Percentiles rank a stretch among this genome's conserved stretches.
Conservation (phyloP, 2,113 vertebrate species). For the Mustelus asterias region DNA sequence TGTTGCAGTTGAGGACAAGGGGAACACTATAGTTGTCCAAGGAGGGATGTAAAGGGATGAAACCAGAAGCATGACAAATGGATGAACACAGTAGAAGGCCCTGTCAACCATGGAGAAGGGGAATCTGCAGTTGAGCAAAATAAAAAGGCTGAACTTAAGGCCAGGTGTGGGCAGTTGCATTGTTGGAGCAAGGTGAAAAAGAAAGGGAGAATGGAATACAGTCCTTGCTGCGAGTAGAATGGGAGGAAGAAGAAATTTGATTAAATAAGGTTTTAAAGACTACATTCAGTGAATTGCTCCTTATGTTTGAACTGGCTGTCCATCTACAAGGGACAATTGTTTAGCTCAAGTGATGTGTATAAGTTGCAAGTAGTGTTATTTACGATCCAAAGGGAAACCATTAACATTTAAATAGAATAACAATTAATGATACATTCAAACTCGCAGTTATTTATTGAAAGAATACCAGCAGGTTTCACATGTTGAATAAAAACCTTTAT, state of each 20-base stretch:
- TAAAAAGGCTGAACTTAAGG: neutral
- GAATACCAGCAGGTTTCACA: no score
- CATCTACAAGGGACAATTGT: no score
- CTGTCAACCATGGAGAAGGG: neutral
- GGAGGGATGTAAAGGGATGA: neutral
- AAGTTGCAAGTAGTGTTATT: no score
- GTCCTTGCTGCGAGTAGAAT: neutral
- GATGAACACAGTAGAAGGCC: no score
- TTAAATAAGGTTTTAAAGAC: neutral
- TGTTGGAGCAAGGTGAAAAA: neutral
- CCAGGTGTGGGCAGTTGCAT: neutral
- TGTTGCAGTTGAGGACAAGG: neutral
- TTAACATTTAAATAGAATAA: no score
- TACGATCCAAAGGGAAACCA: no score
- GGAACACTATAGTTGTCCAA: neutral
- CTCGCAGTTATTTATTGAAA: no score
- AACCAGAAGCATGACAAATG: neutral
- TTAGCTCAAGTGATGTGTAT: no score
- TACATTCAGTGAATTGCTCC: neutral
- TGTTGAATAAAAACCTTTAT: no score
- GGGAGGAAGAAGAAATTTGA: neutral
- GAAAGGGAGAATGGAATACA: neutral
- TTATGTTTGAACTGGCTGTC: neutral
- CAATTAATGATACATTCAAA: no score
- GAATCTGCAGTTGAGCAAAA: neutral